These are phyloP conservation scores for Sebastes fasciatus DNA, from an alignment of 2,113 vertebrate species.

Conservation along the genomic window DNA sequence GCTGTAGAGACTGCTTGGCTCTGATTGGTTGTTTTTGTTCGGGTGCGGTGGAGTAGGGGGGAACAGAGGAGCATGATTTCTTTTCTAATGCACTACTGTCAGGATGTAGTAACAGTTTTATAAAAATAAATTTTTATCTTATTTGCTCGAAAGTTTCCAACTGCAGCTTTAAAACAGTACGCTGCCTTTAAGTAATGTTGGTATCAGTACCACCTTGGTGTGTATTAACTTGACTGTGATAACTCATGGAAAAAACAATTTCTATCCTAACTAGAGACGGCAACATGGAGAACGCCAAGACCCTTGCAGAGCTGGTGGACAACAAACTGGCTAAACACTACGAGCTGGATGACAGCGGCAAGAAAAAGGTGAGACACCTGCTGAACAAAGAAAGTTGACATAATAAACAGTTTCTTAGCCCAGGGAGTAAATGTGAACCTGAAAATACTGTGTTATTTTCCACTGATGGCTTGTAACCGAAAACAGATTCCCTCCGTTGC, in stretches of 20 bases:
- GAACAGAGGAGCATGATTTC: too few species aligned
- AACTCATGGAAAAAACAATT: neutral
- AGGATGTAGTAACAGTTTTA: too few species aligned
- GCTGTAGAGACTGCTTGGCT: too few species aligned
- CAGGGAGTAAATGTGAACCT: constrained; percentile 3
- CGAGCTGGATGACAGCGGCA: constrained; percentile 87
- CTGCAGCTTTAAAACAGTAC: neutral
- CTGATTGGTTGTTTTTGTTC: too few species aligned
- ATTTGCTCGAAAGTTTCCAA: too few species aligned
- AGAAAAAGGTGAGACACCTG: constrained; percentile 89
- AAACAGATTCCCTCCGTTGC: neutral
- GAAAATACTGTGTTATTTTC: neutral
- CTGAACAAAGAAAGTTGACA: constrained; percentile 34
- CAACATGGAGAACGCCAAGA: constrained; percentile 87
- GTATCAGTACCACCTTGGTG: neutral
- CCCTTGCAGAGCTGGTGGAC: constrained; percentile 92
- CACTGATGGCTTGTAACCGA: neutral
- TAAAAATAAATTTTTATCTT: too few species aligned
- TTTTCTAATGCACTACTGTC: too few species aligned
- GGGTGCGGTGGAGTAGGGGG: too few species aligned
- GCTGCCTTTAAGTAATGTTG: too few species aligned
- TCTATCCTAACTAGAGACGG: constrained; percentile 80
- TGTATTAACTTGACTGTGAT: neutral
- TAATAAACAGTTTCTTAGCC: constrained; percentile 37
- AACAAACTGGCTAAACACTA: constrained; percentile 90